These are phyloP conservation scores for Clarias laeviceps DNA, from an alignment of 2,797 vertebrate species.

Conservation along the genomic window DNA sequence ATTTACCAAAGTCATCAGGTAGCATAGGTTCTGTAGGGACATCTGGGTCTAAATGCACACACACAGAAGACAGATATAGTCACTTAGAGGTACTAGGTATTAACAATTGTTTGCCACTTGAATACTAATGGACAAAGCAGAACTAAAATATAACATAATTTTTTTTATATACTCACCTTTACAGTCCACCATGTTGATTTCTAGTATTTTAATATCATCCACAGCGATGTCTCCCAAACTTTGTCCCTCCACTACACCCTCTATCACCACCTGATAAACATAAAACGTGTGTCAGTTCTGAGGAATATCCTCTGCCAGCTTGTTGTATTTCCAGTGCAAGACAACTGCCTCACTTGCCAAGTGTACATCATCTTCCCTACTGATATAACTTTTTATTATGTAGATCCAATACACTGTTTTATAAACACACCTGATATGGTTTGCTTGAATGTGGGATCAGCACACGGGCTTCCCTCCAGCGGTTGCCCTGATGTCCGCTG, in stretches of 20 bases:
- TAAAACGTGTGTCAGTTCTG: neutral
- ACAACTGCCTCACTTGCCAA: neutral
- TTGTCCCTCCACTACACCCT: conserved; percentile 90
- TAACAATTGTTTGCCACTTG: neutral
- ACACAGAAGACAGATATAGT: neutral
- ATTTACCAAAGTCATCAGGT: conserved; percentile 74
- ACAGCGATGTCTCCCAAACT: conserved; percentile 94
- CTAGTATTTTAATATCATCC: conserved; percentile 92
- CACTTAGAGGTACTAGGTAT: neutral
- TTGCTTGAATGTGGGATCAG: conserved; percentile 87
- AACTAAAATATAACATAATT: neutral
- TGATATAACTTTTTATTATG: neutral
- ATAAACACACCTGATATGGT: conserved; percentile 84
- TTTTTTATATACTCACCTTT: conserved; percentile 76
- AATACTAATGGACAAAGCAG: neutral
- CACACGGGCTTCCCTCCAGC: conserved; percentile 93
- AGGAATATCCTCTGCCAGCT: neutral
- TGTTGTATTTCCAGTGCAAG: neutral
- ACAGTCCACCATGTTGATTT: conserved; percentile 84
- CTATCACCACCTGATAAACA: conserved; percentile 86
- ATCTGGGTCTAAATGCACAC: conserved; percentile 73
- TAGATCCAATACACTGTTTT: neutral
- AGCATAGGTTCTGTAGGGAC: conserved; percentile 74
- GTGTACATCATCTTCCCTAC: neutral
- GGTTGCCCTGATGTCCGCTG: conserved; percentile 91